These are phyloP conservation scores for Oncorhynchus keta DNA, from an alignment of 2,113 vertebrate species.

Conservation along the genomic window DNA sequence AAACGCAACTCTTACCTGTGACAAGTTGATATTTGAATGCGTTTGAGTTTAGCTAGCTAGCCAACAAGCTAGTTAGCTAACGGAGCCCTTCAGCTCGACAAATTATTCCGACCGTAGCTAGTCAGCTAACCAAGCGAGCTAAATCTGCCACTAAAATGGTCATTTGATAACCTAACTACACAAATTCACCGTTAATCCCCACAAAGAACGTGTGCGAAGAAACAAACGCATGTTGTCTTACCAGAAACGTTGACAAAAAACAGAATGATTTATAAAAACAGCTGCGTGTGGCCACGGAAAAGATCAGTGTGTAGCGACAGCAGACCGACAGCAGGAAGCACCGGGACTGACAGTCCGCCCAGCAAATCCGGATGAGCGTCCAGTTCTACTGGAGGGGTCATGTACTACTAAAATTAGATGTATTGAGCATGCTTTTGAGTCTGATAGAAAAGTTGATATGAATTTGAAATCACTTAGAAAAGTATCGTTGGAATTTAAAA, in stretches of 20 bases:
- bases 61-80: no score
- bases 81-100: no score
- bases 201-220: background rate
- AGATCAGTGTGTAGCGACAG: background rate
- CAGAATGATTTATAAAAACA: background rate
- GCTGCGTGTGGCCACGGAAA: background rate
- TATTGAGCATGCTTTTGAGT: no score
- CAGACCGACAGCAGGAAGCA: background rate
- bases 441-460: no score
- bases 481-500: no score
- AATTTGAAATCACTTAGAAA: no score
- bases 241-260: conserved; percentile 18
- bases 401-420: no score
- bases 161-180: background rate
- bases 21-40: no score
- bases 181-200: background rate
- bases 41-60: no score
- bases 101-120: background rate
- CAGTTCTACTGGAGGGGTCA: background rate
- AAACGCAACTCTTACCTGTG: no score
- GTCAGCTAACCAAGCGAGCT: background rate
- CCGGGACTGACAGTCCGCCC: background rate
- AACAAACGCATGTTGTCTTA: conserved; percentile 13
- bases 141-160: background rate
- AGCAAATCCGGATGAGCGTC: background rate